Base-by-base conservation (phyloP, 2,797 vertebrate species). In the Lepus townsendii region DNA sequence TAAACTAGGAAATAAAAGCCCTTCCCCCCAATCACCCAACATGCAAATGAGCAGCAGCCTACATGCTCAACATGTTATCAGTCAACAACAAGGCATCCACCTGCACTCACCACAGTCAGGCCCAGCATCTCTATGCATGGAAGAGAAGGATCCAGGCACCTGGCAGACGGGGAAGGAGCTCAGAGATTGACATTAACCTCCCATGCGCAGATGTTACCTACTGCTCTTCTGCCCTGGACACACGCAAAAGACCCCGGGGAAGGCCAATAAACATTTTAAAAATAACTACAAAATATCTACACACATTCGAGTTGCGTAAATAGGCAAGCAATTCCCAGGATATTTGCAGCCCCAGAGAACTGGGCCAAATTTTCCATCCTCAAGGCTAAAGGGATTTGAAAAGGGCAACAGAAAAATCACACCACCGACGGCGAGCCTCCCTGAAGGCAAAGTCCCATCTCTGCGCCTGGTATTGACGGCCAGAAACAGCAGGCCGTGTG, bases 331-430 rank as follows among this genome's bases (percentile, higher is more conserved):
- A n/a, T 69, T 90, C 71, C 92, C 78, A 66, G 42, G 35, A 32
- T 95, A 89, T 93, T 95, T 65, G 71, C 91, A 88, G 89, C 96
- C 93, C 95, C 94, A 78, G 88, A 96, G 88, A 96, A 96, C 96
- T 90, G 71, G 90, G 68, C 90, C 91, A 86, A 52, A 76, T 84
- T 95, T 96, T 90, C 87, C 86, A 66, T 93, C 95, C 95, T 93
- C 83, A 32, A 83, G 77, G 94, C 95, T 96, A 95, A 96, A 95
- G 91, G 77, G 95, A 95, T 96, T 91, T 96, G 95, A 96, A 97
- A 97, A 95, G 90, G 88, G 94, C 96, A 96, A 87, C 35, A 14
- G 73, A 88, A 94, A 95, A 95, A 95, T 96, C 96, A 95, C 94
- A 94, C 90, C 79, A 86, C 20, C 90, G 96, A 96, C 86, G 92